Evolutionary conservation across 2,888 invertebrate genomes (phyloP), one percentile per base, ranked within the genome.

Genomic region (Norana najaformis): DNA sequence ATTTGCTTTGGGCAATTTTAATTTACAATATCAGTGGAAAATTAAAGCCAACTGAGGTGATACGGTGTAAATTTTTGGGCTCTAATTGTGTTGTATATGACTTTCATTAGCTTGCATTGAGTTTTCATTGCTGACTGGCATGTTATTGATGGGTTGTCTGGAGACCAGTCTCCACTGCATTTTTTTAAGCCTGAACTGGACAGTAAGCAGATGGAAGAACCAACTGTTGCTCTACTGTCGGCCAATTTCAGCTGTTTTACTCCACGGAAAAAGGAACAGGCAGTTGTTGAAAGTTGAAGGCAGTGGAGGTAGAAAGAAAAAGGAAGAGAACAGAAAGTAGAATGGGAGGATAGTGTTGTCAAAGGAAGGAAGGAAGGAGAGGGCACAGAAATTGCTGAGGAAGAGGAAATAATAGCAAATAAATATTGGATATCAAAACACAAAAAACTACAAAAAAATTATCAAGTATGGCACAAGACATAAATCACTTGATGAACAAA

Each of bases 401-500:
- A 23, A 20, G 23, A 23, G 47, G 47, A 47, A 18, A 69, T 69
- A 23, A 23, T 23, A 4, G 8, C 30, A 69, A 69, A 30, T n/a
- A 69, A 69, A n/a, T n/a, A n/a, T 69, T 13, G 6, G 30, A 69
- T n/a, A 69, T 69, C 11, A n/a, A 6, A 69, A 69, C 16, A n/a
- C n/a, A 69, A 69, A n/a, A n/a, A 69, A 69, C n/a, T n/a, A 69
- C 30, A 69, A 53, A 47, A 23, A 69, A n/a, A 69, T 69, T 14
- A 69, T 69, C 69, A 69, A 69, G 6, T 69, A 4, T 69, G 69
- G 69, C 69, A 69, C 69, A 69, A 69, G 69, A 69, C 69, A 69
- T 69, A n/a, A n/a, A 69, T n/a, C 69, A 69, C 69, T 69, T 69
- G 69, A 69, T 69, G n/a, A 69, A n/a, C 69, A n/a, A 69, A 47